Percentiles rank a stretch among this genome's conserved stretches.
These are phyloP conservation scores for Seira musarum DNA, from an alignment of 2,888 invertebrate species.

Conservation along the genomic window DNA sequence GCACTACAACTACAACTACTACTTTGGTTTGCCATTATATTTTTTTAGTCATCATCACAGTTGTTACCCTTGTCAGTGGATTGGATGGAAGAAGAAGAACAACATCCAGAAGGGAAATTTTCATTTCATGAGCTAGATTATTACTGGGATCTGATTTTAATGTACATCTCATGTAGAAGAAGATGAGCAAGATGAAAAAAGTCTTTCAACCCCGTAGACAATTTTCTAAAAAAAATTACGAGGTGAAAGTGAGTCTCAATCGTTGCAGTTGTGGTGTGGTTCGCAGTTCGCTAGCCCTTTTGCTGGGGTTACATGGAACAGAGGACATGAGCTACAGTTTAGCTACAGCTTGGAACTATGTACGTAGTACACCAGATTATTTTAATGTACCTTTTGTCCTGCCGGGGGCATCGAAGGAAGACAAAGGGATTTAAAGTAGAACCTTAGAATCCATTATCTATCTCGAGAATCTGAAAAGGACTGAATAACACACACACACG, in stretches of 20 bases:
- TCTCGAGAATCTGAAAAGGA: background rate
- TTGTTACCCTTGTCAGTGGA: too few relatives aligned
- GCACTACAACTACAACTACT: background rate
- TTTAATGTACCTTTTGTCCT: background rate
- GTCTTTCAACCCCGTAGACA: background rate
- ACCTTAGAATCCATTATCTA: constrained; percentile 6
- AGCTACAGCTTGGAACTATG: too few relatives aligned
- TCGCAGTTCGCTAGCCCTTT: background rate
- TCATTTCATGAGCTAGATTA: too few relatives aligned
- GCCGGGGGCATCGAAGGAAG: background rate
- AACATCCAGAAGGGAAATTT: too few relatives aligned
- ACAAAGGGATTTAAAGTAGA: background rate
- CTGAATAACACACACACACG: too few relatives aligned
- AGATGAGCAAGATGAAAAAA: background rate
- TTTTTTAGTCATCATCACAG: too few relatives aligned
- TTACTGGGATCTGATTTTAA: background rate
- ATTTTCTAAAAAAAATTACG: background rate
- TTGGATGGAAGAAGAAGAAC: too few relatives aligned
- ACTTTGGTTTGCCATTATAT: too few relatives aligned
- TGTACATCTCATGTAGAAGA: background rate
- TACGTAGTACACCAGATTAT: background rate
- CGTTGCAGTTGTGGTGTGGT: background rate
- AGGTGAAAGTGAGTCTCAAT: background rate
- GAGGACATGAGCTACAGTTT: background rate
- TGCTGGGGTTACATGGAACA: background rate